Evolutionary conservation across 2,888 invertebrate genomes (phyloP), one percentile per base, ranked within the genome.

Genomic region (Acanthococcus lagerstroemiae): DNA sequence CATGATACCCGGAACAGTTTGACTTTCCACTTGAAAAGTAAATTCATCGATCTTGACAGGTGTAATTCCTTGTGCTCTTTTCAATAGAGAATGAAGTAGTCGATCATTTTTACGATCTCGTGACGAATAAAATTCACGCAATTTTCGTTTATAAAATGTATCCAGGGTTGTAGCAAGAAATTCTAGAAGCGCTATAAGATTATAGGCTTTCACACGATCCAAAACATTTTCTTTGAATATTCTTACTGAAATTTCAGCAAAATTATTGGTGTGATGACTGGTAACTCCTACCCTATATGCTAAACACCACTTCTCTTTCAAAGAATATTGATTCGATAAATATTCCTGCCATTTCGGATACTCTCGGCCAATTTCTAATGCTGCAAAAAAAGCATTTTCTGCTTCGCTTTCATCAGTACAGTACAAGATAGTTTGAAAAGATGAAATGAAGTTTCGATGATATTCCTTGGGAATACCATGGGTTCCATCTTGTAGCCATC

Each of bases 221-320:
- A 48, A 17, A 48, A 48, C 19, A 48, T 15, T 15, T 6, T 48
- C 48, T 17, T 48, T 48, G n/a, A 48, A 48, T 17, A 48, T 6
- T 7, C 48, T 7, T 5, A 48, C n/a, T 48, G 48, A 48, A 17
- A 48, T 17, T 17, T 48, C 48, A 6, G 48, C 19, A 9, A 15
- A 48, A 17, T 48, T 48, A 17, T 48, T 48, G 19, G 48, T 48
- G 48, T 48, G 48, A 17, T 48, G 9, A 48, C 6, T 48, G 7
- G 19, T 17, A 25, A 26, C 12, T 55, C 55, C 27, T 3, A 26
- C 26, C 5, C 55, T 12, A 26, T 55, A 55, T 15, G 55, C 55
- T 4, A 55, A 15, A 15, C 55, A 55, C 26, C 55, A 55, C 25
- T 55, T 55, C 4, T 55, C 55, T 55, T 55, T 55, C 2, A 6